Conservation (phyloP, 2,797 vertebrate genomes). For the Dicrostonyx torquatus region DNA sequence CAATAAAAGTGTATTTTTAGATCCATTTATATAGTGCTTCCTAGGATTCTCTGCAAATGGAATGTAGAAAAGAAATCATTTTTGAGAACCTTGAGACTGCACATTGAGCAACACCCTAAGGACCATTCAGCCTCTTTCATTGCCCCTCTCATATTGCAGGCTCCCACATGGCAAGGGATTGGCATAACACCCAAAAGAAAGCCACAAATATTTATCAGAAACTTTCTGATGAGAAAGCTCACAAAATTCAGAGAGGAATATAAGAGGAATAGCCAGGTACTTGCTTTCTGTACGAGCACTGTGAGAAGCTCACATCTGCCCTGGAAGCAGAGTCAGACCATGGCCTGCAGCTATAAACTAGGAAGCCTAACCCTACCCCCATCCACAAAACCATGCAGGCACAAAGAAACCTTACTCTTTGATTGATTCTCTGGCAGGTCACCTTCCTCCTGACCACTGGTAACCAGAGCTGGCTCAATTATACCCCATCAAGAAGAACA, state of each 20-base stretch:
- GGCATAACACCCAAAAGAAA: neutral
- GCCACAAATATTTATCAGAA: neutral
- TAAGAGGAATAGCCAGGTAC: neutral
- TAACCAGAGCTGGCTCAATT: constrained; percentile 91
- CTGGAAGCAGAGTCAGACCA: constrained; percentile 82
- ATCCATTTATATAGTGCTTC: neutral
- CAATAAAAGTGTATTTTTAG: neutral
- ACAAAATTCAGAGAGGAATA: constrained; percentile 30
- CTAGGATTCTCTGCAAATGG: neutral
- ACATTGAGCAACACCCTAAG: accelerated
- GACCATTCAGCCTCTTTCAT: accelerated
- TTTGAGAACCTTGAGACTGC: neutral
- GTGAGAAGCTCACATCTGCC: constrained; percentile 83
- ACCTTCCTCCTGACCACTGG: constrained; percentile 89
- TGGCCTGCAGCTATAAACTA: constrained; percentile 86
- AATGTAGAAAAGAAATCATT: neutral
- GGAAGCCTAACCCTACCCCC: constrained; percentile 87
- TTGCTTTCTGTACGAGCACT: constrained; percentile 66
- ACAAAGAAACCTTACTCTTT: constrained; percentile 92
- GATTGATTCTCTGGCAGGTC: constrained; percentile 91
- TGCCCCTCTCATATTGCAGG: accelerated
- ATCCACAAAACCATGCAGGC: constrained; percentile 83
- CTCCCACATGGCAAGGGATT: neutral
- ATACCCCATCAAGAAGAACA: constrained; percentile 90
- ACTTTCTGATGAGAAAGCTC: neutral